A percentile compares a stretch with the other conserved stretches of the same genome.
Conservation (phyloP, 1,140 invertebrate genomes). For the Neodiprion fabricii region DNA sequence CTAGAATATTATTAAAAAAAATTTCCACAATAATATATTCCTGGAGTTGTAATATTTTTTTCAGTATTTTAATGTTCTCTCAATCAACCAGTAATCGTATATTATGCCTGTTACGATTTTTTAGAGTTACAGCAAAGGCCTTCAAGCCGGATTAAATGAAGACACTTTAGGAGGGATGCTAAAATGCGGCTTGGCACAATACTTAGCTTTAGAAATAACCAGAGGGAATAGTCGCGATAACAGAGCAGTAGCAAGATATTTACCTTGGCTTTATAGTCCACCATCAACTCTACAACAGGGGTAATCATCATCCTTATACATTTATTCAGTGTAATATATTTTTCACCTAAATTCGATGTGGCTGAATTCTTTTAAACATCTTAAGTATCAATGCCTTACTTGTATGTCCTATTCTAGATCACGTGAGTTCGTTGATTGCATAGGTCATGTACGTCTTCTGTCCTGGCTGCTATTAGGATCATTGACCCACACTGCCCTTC, state of each 20-base stretch:
- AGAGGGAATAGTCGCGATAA: constrained; percentile 86
- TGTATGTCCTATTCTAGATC: constrained; percentile 65
- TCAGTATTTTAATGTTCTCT: neutral
- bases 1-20: no score
- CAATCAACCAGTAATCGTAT: no score
- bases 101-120: constrained; percentile 32
- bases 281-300: constrained; percentile 86
- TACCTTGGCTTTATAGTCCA: constrained; percentile 92
- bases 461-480: constrained; percentile 97
- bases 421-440: constrained; percentile 95
- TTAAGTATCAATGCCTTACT: constrained; percentile 17
- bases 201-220: constrained; percentile 91
- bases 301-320: constrained; percentile 55
- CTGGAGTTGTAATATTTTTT: no score
- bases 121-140: constrained; percentile 82
- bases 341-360: constrained; percentile 10
- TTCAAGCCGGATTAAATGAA: constrained; percentile 84
- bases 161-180: constrained; percentile 95
- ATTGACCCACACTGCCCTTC: constrained; percentile 83
- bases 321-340: constrained; percentile 10
- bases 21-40: no score
- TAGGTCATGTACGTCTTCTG: constrained; percentile 90
- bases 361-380: neutral
- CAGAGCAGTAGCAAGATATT: constrained; percentile 79
- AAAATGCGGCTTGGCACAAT: constrained; percentile 95